A percentile compares a stretch with the other conserved stretches of the same genome.
phyloP scores from a whole-genome alignment of 2,113 vertebrate species.

The Grallaria varia region DNA sequence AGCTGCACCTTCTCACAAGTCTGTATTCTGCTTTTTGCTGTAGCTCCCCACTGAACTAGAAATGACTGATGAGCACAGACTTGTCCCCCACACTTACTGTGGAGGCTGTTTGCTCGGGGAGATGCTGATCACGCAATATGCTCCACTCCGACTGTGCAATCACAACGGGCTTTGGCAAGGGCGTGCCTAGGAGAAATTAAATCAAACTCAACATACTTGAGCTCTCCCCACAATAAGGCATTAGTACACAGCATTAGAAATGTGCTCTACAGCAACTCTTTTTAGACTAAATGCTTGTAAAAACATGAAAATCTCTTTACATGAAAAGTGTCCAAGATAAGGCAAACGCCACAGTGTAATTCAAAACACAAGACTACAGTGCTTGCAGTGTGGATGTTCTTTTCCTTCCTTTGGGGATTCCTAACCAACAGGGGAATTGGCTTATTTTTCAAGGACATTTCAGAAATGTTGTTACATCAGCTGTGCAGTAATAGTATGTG shows the following conservation, averaged over 20 bases:
- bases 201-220: conserved; percentile 24
- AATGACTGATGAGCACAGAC: not conserved
- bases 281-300: not conserved
- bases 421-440: not conserved
- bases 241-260: not conserved
- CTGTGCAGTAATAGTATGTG: not conserved
- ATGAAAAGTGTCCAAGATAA: not conserved
- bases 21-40: not conserved
- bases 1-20: not conserved
- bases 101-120: conserved; percentile 42
- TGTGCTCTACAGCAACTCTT: not conserved
- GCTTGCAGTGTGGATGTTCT: not conserved
- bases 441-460: not conserved
- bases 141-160: conserved; percentile 72
- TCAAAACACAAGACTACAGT: not conserved
- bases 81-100: conserved; percentile 57
- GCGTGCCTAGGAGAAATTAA: conserved; percentile 67
- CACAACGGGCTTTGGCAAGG: conserved; percentile 48
- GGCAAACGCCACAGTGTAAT: not conserved
- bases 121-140: conserved; percentile 48
- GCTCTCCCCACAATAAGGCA: not conserved
- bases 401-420: not conserved
- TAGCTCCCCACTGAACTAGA: not conserved
- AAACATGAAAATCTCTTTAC: not conserved
- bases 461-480: not conserved